Evolutionary conservation across 2,797 vertebrate species (phyloP), one percentile per base, ranked within the genome.

Genomic region (Pseudochromis fuscus): DNA sequence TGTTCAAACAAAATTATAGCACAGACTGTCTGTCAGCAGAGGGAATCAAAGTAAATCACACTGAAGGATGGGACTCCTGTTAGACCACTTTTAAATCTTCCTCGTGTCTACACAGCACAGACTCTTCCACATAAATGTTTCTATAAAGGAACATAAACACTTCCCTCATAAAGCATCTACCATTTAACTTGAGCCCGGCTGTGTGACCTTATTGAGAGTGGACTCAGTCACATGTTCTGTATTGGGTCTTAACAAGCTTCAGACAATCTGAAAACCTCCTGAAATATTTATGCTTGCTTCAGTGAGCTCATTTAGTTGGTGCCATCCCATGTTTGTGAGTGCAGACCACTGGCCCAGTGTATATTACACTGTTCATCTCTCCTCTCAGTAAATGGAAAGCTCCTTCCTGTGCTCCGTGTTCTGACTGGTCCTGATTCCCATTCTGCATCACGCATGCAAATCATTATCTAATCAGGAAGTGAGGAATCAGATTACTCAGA

Each of bases 391-490:
- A 59, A 51, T 67, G 67, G 50, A 62, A 77, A 33, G 56, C 56
- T 56, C 58, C 73, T 81, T 72, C 60, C 70, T 68, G 72, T 65
- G 40, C 61, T 50, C 45, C 30, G 4, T 85, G 57, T 58, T 63
- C 72, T 15, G 28, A 61, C 55, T 21, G 23, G 30, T 61, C 33
- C 70, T 60, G 65, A 86, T 87, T 84, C 68, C 80, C 68, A 61
- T 64, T 79, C 67, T 53, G 75, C 67, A 49, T 79, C 15, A 38
- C 71, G 60, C 74, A 87, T 91, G 88, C 84, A 93, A 93, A 94
- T 91, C 89, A 82, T 92, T 91, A 92, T 92, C 87, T 87, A 90
- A 92, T 92, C 88, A 92, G 93, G 91, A 92, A 93, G 88, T 65
- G 61, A 84, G 86, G 88, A 91, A 91, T 94, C 87, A 57, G 77